Evolutionary conservation across 2,888 invertebrate genomes (phyloP).

Genomic region (Drymonia ruficornis): DNA sequence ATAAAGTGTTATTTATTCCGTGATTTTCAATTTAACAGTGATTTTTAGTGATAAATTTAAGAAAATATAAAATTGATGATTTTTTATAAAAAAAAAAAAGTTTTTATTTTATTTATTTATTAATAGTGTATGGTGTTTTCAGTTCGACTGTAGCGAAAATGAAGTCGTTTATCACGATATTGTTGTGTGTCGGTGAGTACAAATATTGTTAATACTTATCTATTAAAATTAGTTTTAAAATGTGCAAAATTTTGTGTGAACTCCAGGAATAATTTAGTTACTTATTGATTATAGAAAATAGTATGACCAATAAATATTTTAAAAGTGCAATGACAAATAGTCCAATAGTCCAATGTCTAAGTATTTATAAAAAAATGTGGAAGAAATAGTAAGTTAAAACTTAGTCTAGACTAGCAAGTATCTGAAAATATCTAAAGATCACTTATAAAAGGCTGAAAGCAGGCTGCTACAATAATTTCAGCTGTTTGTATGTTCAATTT

Average conservation of each 20-base stretch:
- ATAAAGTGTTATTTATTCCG: conserved; percentile 35
- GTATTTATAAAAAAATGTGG: too few species aligned
- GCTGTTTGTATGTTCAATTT: too few species aligned
- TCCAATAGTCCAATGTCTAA: too few species aligned
- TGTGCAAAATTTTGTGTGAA: neutral
- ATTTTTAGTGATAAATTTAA: conserved; percentile 11
- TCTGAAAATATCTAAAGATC: too few species aligned
- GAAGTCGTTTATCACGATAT: conserved; percentile 64
- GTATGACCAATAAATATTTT: too few species aligned
- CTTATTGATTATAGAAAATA: too few species aligned
- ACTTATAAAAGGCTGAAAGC: too few species aligned
- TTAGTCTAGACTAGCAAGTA: too few species aligned
- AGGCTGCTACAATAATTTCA: too few species aligned
- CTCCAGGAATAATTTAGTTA: neutral
- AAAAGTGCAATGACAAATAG: too few species aligned
- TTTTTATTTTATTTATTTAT: conserved; percentile 21
- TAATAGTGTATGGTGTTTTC: conserved; percentile 61
- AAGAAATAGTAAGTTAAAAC: too few species aligned
- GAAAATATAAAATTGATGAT: neutral
- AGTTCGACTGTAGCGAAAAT: conserved; percentile 75
- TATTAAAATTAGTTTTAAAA: neutral
- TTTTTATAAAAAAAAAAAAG: conserved; percentile 9
- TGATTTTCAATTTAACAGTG: conserved; percentile 15
- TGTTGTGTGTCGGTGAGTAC: conserved; percentile 72
- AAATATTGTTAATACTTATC: neutral